Conservation (phyloP, 2,113 vertebrate species). For the Tauraco erythrolophus region DNA sequence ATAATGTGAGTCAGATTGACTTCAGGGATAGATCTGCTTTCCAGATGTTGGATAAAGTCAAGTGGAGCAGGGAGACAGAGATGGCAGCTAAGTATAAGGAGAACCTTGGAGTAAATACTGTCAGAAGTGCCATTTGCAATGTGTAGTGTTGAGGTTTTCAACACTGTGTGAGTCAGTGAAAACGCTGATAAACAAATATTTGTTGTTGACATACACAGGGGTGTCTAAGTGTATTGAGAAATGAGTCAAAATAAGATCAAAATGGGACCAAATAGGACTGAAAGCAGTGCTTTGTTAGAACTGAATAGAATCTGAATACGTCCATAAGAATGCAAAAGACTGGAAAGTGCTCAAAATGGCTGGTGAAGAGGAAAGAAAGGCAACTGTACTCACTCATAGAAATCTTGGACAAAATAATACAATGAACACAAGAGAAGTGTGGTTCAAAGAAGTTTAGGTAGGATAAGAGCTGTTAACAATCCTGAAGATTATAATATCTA, state of each 20-base stretch:
- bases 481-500: neutral
- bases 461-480: fast-evolving
- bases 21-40: slow-evolving; percentile 59
- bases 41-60: slow-evolving; percentile 62
- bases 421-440: neutral
- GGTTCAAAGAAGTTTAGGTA: neutral
- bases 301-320: neutral
- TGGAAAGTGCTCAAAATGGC: neutral
- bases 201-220: neutral
- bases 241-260: neutral
- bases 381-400: neutral
- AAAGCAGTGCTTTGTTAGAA: neutral
- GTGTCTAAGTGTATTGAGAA: neutral
- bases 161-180: neutral
- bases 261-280: neutral
- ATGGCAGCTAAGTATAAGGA: slow-evolving; percentile 13
- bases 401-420: neutral
- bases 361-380: neutral
- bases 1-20: slow-evolving; percentile 69
- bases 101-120: neutral
- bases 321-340: neutral
- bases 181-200: neutral
- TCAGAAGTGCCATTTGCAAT: neutral
- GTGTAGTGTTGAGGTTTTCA: neutral
- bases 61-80: slow-evolving; percentile 33